Evolutionary conservation across 53 echinoderm and acorn worm species (phyloP), one percentile per base, ranked within the genome.

Genomic region (Arbacia lixula): DNA sequence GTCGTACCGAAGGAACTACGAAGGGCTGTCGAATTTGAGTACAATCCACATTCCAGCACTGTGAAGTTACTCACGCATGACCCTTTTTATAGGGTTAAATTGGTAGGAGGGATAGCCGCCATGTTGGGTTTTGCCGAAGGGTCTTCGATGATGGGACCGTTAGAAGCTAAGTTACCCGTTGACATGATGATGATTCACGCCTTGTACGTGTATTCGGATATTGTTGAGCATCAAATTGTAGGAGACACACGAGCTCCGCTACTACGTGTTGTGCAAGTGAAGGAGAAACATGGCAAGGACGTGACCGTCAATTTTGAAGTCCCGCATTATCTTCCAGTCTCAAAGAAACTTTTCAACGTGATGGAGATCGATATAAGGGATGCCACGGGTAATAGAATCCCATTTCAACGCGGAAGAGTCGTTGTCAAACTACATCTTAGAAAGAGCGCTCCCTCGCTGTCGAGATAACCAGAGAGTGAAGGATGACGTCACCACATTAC

Each of bases 381-480:
- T 37, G 68, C 31, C 41, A 87, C 88, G 2, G 93, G 90, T 3
- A 68, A 64, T 17, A 53, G 27, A 8, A 86, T 93, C 28, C 88
- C 86, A 90, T 93, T 93, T 38, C 60, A 85, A 28, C 87, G 83
- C 14, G 93, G 94, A 37, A 87, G 56, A 71, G 87, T 89, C 33
- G 83, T 95, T 63, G 82, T 85, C 24, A 95, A 89, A 64, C 85
- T 95, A 64, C 77, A 76, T 41, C 24, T 76, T 5, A 37, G 77
- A 28, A 49, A 49, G 53, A 72, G n/a, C 3, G 50, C 73, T 72
- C 73, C 52, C 2, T 50, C 73, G 6, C 30, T 72, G 9, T 28
- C 28, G 1, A 24, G 19, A 50, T 83, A 52, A 49, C 25, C 57
- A 57, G 14, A 57, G 20, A 57, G 20, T 6, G 24, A n/a, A 57